Percentiles rank a stretch among this genome's conserved stretches.
Evolutionary conservation across 2,888 invertebrate species (phyloP).

Genomic region (Drosophila anceps): DNA sequence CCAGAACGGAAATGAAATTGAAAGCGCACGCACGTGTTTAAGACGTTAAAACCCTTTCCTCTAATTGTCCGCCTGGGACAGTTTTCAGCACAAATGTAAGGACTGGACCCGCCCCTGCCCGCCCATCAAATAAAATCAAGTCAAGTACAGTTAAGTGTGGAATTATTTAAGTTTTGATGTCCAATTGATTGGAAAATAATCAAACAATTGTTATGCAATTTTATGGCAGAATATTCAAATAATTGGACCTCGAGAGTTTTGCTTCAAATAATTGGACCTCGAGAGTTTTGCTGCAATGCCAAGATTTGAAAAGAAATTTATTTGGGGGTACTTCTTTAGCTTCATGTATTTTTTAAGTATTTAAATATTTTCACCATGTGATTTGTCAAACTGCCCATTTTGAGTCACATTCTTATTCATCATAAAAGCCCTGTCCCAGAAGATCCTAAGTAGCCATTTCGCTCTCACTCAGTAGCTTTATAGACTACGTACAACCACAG

Average conservation of each 20-base stretch:
- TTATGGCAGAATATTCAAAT: not conserved
- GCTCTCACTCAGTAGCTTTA: no score
- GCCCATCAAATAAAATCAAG: slow-evolving; percentile 15
- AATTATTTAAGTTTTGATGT: not conserved
- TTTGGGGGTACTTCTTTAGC: not conserved
- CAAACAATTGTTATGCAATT: not conserved
- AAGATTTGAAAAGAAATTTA: no score
- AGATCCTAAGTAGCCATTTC: no score
- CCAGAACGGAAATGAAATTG: slow-evolving; percentile 65
- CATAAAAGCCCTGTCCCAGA: no score
- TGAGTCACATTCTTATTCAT: no score
- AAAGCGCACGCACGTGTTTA: slow-evolving; percentile 76
- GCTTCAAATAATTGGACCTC: not conserved
- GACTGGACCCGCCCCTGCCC: not conserved
- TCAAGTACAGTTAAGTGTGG: slow-evolving; percentile 4
- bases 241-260: not conserved
- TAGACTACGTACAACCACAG: no score
- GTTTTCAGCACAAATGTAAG: slow-evolving; percentile 38
- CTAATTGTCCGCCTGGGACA: slow-evolving; percentile 74
- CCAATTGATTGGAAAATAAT: not conserved
- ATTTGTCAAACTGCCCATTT: no score
- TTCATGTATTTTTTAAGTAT: not conserved
- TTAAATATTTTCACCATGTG: no score
- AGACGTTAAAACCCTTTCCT: slow-evolving; percentile 66
- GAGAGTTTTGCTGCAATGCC: not conserved